Conservation (phyloP, 2,888 invertebrate genomes). For the Boloria selene region DNA sequence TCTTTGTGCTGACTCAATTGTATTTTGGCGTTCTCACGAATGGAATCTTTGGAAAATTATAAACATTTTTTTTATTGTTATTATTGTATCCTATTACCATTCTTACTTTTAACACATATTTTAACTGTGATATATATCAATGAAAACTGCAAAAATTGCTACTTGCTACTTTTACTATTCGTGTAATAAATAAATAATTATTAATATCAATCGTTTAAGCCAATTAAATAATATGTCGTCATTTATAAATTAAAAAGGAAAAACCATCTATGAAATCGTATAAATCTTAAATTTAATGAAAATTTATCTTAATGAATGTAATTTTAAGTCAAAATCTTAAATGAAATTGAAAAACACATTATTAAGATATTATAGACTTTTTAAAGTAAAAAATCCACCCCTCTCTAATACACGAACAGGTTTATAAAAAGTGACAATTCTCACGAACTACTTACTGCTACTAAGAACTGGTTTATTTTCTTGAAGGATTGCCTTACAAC, state of each 20-base stretch:
- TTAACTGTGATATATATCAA: too few relatives aligned
- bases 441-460: conserved; percentile 29
- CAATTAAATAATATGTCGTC: too few relatives aligned
- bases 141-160: too few relatives aligned
- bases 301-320: neutral
- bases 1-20: neutral
- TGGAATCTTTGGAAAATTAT: neutral
- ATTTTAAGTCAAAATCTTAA: neutral
- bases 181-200: too few relatives aligned
- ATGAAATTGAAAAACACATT: neutral
- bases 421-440: conserved; percentile 35
- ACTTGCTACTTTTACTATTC: too few relatives aligned
- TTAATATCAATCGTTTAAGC: too few relatives aligned
- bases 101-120: too few relatives aligned
- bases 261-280: too few relatives aligned
- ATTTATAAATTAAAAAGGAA: too few relatives aligned
- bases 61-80: neutral
- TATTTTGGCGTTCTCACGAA: conserved; percentile 1
- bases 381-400: neutral
- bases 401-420: conserved; percentile 19
- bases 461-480: conserved; percentile 30
- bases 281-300: too few relatives aligned
- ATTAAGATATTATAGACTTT: neutral
- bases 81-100: neutral
- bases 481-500: conserved; percentile 24